Percentiles rank a stretch among this genome's conserved stretches.
Conservation (phyloP, 2,888 invertebrate genomes). For the Lasioglossum villosulum region DNA sequence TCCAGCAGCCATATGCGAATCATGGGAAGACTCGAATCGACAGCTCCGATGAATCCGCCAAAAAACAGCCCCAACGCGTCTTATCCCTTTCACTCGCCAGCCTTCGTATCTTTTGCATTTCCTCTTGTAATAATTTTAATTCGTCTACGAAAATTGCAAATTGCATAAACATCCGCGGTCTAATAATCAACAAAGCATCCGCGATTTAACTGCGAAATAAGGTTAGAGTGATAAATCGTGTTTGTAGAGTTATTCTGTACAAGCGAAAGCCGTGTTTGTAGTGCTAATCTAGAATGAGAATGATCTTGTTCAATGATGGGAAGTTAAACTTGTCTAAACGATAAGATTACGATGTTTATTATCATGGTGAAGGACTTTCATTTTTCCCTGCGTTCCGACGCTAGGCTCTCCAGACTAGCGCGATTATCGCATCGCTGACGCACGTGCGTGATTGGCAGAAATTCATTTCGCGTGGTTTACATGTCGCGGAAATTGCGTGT, state of each 20-base stretch:
- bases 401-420: not conserved
- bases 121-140: no score
- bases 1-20: constrained; percentile 55
- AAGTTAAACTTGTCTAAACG: not conserved
- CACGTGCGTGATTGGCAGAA: constrained; percentile 76
- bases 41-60: constrained; percentile 58
- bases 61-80: constrained; percentile 42
- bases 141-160: no score
- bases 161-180: no score
- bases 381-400: not conserved
- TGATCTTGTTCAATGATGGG: not conserved
- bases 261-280: not conserved
- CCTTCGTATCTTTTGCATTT: not conserved
- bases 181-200: not conserved
- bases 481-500: constrained; percentile 76
- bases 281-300: not conserved
- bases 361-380: not conserved
- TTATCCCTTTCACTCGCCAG: not conserved
- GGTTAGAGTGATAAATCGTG: not conserved
- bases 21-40: constrained; percentile 54
- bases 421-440: constrained; percentile 53
- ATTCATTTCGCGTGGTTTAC: constrained; percentile 78
- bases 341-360: not conserved
- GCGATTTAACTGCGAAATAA: not conserved
- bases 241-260: not conserved